phyloP scores from a whole-genome alignment of 2,888 invertebrate species.

The Unio delphinus region DNA sequence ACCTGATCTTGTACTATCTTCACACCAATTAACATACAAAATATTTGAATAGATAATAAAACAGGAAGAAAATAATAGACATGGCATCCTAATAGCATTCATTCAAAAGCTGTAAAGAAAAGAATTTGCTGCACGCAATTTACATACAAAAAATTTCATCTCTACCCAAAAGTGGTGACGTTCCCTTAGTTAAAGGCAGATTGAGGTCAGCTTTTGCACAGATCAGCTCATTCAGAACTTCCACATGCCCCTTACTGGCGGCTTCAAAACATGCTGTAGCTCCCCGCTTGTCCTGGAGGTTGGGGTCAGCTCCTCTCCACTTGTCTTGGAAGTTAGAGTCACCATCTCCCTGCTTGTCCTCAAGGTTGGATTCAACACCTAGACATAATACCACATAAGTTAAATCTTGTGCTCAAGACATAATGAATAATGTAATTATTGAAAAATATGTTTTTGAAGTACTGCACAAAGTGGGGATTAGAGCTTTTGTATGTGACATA shows the following conservation, averaged over 20 bases:
- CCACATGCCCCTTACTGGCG: conserved; percentile 49
- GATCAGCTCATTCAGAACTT: conserved; percentile 52
- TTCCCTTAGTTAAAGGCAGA: conserved; percentile 49
- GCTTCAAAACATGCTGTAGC: conserved; percentile 61
- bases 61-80: background rate
- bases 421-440: no score
- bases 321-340: background rate
- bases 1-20: background rate
- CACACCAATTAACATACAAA: background rate
- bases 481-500: no score
- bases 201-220: conserved; percentile 53
- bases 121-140: background rate
- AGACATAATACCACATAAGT: no score
- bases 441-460: no score
- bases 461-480: no score
- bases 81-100: no score
- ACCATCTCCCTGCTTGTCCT: conserved; percentile 46
- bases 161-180: conserved; percentile 61
- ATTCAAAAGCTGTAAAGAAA: no score
- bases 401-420: no score
- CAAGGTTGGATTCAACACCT: conserved; percentile 58
- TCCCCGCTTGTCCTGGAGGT: conserved; percentile 54
- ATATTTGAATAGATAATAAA: background rate
- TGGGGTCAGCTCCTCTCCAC: conserved; percentile 53
- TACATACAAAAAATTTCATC: background rate